phyloP scores from a whole-genome alignment of 2,797 vertebrate species.

The Coregonus suidteri region DNA sequence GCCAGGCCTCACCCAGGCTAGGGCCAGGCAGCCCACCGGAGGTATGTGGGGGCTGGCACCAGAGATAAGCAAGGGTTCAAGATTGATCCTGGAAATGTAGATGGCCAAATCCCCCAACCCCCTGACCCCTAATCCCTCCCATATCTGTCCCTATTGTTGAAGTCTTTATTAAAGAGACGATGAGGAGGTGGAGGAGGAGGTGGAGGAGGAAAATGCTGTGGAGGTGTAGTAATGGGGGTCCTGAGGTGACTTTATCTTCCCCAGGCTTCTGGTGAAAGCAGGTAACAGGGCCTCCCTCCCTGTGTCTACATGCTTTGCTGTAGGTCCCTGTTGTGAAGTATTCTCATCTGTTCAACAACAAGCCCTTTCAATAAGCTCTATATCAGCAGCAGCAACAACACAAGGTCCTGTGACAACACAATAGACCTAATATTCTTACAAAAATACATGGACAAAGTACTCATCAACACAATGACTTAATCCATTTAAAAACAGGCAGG shows the following conservation, averaged over 20 bases:
- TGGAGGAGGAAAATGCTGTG: constrained; percentile 29
- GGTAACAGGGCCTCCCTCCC: constrained; percentile 35
- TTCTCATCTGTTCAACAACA: constrained; percentile 44
- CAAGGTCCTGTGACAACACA: constrained; percentile 32
- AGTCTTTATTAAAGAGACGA: constrained; percentile 56
- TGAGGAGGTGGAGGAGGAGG: constrained; percentile 27
- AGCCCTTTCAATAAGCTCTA: constrained; percentile 46
- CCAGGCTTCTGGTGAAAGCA: constrained; percentile 36
- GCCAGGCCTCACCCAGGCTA: constrained; percentile 39
- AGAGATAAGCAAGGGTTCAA: constrained; percentile 63
- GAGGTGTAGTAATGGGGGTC: constrained; percentile 35
- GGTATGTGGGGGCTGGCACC: constrained; percentile 55
- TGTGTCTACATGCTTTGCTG: constrained; percentile 32
- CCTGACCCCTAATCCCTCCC: constrained; percentile 64
- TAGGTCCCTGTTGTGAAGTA: constrained; percentile 33
- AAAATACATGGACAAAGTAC: constrained; percentile 27
- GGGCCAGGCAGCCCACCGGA: constrained; percentile 46
- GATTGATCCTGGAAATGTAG: constrained; percentile 68
- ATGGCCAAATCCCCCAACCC: constrained; percentile 55
- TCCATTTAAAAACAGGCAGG: constrained; percentile 42
- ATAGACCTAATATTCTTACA: constrained; percentile 29
- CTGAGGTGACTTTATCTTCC: constrained; percentile 55
- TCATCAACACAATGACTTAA: constrained; percentile 39
- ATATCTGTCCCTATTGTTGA: constrained; percentile 64
- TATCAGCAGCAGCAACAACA: constrained; percentile 37